Evolutionary conservation across 1,140 invertebrate genomes (phyloP).

Genomic region (Penaeus japonicus): DNA sequence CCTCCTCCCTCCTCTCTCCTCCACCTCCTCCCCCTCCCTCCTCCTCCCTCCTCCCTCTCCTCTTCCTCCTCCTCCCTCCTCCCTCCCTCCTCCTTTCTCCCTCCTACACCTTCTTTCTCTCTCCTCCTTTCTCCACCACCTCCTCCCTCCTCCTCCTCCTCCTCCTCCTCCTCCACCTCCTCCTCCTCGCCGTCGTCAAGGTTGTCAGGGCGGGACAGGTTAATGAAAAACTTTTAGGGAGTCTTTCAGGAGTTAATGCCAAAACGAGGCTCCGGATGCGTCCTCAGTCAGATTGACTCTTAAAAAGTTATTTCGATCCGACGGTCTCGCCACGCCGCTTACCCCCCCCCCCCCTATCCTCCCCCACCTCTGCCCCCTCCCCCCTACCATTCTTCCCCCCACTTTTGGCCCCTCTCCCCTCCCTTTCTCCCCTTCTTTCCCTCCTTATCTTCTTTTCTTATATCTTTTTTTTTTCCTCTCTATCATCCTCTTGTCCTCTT

Average conservation of each 20-base stretch:
- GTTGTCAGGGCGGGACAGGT: slow-evolving; percentile 22
- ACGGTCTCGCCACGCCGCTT: no score
- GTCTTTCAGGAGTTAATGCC: slow-evolving; percentile 8
- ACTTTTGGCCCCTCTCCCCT: no score
- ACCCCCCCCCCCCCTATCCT: no score
- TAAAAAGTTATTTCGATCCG: slow-evolving; percentile 17
- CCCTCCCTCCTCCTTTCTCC: not conserved
- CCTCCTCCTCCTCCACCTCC: not conserved
- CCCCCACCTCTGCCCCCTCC: no score
- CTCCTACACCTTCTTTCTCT: not conserved
- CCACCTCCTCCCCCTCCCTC: not conserved
- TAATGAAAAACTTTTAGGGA: slow-evolving; percentile 39
- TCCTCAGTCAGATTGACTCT: slow-evolving; percentile 22
- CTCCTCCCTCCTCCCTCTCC: not conserved
- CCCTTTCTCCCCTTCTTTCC: no score
- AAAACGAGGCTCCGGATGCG: not conserved
- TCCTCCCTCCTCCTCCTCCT: not conserved
- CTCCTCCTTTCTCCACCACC: not conserved
- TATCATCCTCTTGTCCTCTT: not conserved
- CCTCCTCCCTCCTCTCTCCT: no score
- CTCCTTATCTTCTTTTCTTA: no score
- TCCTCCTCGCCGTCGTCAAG: not conserved
- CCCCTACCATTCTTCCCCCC: no score
- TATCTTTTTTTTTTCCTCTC: not conserved
- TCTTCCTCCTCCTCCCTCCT: not conserved